These are phyloP conservation scores for Misgurnus anguillicaudatus DNA, from an alignment of 2,113 vertebrate genomes.

Conservation along the genomic window DNA sequence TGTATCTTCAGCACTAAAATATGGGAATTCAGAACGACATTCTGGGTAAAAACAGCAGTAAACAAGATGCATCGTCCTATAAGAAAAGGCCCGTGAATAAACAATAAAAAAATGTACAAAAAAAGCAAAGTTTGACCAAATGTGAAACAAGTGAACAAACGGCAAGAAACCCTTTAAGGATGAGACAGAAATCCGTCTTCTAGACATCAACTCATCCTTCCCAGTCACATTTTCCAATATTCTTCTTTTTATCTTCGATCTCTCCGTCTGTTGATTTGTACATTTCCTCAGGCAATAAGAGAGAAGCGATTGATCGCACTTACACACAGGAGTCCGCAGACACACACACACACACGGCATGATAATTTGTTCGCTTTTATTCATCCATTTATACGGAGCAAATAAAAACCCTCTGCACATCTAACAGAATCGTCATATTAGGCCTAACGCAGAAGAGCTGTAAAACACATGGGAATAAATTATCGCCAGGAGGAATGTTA, in stretches of 20 bases:
- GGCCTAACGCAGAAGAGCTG: constrained; percentile 26
- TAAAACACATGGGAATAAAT: constrained; percentile 45
- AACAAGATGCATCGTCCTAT: constrained; percentile 9
- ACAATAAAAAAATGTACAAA: constrained; percentile 41
- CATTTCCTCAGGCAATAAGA: constrained; percentile 35
- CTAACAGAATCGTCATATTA: constrained; percentile 27
- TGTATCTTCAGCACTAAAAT: constrained; percentile 47
- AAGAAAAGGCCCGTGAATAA: constrained; percentile 44
- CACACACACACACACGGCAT: neutral
- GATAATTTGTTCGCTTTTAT: constrained; percentile 33
- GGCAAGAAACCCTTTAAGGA: constrained; percentile 35
- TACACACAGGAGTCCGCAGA: constrained; percentile 15
- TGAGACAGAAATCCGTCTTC: constrained; percentile 47
- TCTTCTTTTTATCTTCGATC: constrained; percentile 48
- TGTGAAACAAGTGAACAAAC: constrained; percentile 41
- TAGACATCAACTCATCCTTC: constrained; percentile 52
- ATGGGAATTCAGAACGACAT: constrained; percentile 64
- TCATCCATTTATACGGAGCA: constrained; percentile 32
- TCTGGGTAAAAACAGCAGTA: constrained; percentile 58
- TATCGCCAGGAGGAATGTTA: constrained; percentile 41
- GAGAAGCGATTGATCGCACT: constrained; percentile 23
- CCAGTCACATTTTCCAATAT: constrained; percentile 33
- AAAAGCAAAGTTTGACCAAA: constrained; percentile 21
- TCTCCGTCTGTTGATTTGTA: constrained; percentile 5
- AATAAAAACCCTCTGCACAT: constrained; percentile 32